These are phyloP conservation scores for Oreonectes daqikongensis DNA, from an alignment of 2,797 vertebrate genomes.

Conservation along the genomic window DNA sequence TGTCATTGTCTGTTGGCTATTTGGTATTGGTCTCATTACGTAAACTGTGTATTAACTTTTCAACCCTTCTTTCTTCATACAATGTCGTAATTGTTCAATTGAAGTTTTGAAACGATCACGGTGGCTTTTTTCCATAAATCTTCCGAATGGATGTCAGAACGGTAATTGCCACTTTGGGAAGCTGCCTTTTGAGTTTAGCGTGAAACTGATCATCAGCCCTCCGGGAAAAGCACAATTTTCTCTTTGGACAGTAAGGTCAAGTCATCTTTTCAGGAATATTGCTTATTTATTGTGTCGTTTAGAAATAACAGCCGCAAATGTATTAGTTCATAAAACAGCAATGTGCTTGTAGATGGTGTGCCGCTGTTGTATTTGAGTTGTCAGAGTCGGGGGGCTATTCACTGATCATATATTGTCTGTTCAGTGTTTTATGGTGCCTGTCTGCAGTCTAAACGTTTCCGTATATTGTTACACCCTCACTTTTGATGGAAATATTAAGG, in stretches of 20 bases:
- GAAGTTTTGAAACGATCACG: conserved; percentile 52
- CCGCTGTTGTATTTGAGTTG: conserved; percentile 60
- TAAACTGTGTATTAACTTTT: conserved; percentile 71
- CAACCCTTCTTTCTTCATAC: conserved; percentile 63
- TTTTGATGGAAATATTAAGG: neutral
- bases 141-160: conserved; percentile 70
- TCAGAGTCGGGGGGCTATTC: conserved; percentile 65
- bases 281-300: conserved; percentile 76
- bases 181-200: conserved; percentile 67
- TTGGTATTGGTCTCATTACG: conserved; percentile 64
- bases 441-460: neutral
- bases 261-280: conserved; percentile 67
- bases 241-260: conserved; percentile 68
- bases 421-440: conserved; percentile 33
- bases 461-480: neutral
- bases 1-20: conserved; percentile 58
- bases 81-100: conserved; percentile 68
- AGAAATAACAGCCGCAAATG: conserved; percentile 66
- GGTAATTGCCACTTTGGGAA: conserved; percentile 77
- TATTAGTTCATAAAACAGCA: conserved; percentile 74
- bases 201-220: conserved; percentile 42
- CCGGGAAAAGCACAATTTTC: conserved; percentile 50
- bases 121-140: conserved; percentile 43
- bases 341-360: conserved; percentile 63
- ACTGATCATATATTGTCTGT: conserved; percentile 64